Evolutionary conservation across 2,113 vertebrate species (phyloP).

Genomic region (Osmerus eperlanus): DNA sequence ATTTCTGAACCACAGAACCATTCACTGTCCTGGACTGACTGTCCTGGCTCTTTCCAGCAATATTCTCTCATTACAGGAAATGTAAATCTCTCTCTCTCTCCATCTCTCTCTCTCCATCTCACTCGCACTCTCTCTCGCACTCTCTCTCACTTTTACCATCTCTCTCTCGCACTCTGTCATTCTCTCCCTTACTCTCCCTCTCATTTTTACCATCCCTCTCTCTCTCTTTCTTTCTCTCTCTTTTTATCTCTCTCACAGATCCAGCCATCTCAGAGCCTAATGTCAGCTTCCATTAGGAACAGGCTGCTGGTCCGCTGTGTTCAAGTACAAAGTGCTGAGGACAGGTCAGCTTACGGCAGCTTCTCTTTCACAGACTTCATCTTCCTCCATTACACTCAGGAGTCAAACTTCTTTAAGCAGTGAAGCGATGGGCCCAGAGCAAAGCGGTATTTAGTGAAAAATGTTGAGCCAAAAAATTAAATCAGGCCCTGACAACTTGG

Average conservation of each 20-base stretch:
- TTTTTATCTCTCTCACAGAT: conserved; percentile 1
- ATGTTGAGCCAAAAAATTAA: too few relatives aligned
- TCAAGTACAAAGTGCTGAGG: background rate
- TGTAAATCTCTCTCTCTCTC: conserved; percentile 27
- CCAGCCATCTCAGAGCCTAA: conserved; percentile 34
- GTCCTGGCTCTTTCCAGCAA: conserved; percentile 38
- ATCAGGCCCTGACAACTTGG: too few relatives aligned
- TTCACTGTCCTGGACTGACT: conserved; percentile 26
- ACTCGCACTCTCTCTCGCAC: background rate
- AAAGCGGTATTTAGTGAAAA: too few relatives aligned
- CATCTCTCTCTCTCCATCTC: background rate
- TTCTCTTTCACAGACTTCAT: background rate
- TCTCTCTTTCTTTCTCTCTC: conserved; percentile 27
- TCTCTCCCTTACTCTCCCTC: too few relatives aligned
- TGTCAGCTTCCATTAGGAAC: conserved; percentile 48
- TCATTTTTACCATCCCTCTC: background rate
- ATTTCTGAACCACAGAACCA: conserved; percentile 10
- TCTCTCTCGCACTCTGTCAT: too few relatives aligned
- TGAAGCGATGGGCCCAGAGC: too few relatives aligned
- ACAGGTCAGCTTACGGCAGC: background rate
- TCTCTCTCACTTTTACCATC: too few relatives aligned
- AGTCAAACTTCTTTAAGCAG: background rate
- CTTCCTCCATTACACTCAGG: conserved; percentile 14
- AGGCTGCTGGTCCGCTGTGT: conserved; percentile 13
- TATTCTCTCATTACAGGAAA: conserved; percentile 40